Conservation (phyloP, 2,888 invertebrate species). For the Athetis lepigone region DNA sequence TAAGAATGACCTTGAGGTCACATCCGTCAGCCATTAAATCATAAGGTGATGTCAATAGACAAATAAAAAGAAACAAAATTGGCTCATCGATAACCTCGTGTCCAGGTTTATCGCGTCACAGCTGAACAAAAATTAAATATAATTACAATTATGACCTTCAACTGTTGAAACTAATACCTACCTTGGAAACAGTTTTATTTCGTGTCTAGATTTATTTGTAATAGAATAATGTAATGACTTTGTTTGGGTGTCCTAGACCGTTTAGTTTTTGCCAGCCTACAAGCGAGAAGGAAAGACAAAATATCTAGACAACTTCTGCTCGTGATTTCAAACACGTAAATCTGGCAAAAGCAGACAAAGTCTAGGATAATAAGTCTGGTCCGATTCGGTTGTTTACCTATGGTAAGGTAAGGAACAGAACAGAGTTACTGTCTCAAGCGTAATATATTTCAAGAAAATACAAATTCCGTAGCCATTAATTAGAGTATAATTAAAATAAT, state of each 20-base stretch:
- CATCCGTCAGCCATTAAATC: slow-evolving; percentile 41
- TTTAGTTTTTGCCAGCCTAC: background rate
- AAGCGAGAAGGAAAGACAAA: background rate
- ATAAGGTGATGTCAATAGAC: slow-evolving; percentile 51
- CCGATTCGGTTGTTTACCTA: no score
- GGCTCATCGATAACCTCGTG: slow-evolving; percentile 48
- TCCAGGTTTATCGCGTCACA: slow-evolving; percentile 21
- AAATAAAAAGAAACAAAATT: slow-evolving; percentile 35
- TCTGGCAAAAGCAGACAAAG: no score
- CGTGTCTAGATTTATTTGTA: slow-evolving; percentile 11
- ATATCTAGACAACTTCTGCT: no score
- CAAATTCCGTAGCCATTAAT: no score
- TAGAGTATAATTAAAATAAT: no score
- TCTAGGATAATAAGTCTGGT: no score
- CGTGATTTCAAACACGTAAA: no score
- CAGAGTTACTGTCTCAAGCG: no score
- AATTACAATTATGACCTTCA: slow-evolving; percentile 21
- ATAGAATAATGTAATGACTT: no score
- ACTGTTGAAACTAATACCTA: slow-evolving; percentile 5
- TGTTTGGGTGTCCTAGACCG: no score
- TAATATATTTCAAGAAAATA: no score
- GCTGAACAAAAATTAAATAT: slow-evolving; percentile 35
- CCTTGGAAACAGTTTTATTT: background rate
- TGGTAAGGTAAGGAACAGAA: no score
- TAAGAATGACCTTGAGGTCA: slow-evolving; percentile 37